Evolutionary conservation across 2,797 vertebrate genomes (phyloP).

Genomic region (Labroides dimidiatus): DNA sequence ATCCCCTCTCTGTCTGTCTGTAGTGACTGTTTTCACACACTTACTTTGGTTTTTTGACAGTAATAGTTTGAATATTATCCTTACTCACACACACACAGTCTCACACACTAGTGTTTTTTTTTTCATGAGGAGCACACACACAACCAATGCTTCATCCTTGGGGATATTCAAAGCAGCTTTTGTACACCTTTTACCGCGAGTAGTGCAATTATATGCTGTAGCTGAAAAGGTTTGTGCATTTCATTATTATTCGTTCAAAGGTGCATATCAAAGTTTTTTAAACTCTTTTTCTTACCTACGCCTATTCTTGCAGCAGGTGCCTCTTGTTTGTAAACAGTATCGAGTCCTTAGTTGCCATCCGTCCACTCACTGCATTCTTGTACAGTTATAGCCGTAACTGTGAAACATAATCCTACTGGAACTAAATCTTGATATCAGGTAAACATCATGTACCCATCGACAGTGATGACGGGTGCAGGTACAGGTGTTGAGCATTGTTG

Average conservation of each 20-base stretch:
- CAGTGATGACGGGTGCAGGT: constrained; percentile 60
- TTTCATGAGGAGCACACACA: constrained; percentile 1
- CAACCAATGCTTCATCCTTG: constrained; percentile 22
- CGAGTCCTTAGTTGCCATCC: constrained; percentile 49
- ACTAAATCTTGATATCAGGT: constrained; percentile 51
- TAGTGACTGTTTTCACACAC: constrained; percentile 1
- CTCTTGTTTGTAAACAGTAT: constrained; percentile 83
- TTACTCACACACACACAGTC: constrained; percentile 12
- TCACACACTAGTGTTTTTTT: neutral
- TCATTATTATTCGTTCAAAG: constrained; percentile 55
- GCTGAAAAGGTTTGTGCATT: constrained; percentile 53
- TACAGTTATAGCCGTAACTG: constrained; percentile 41
- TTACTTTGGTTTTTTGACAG: constrained; percentile 12
- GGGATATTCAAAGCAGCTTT: constrained; percentile 73
- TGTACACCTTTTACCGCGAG: constrained; percentile 76
- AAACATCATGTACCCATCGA: constrained; percentile 62
- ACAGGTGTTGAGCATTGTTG: constrained; percentile 55
- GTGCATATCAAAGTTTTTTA: constrained; percentile 48
- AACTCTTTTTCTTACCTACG: constrained; percentile 32
- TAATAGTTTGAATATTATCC: constrained; percentile 25
- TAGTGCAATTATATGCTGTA: constrained; percentile 60
- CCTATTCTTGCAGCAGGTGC: constrained; percentile 85
- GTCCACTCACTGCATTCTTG: constrained; percentile 47
- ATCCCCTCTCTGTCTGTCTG: constrained; percentile 19
- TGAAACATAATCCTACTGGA: constrained; percentile 56